A percentile compares a stretch with the other conserved stretches of the same genome.
phyloP scores from a whole-genome alignment of 1,140 invertebrate genomes.

The Caenorhabditis brenneri region DNA sequence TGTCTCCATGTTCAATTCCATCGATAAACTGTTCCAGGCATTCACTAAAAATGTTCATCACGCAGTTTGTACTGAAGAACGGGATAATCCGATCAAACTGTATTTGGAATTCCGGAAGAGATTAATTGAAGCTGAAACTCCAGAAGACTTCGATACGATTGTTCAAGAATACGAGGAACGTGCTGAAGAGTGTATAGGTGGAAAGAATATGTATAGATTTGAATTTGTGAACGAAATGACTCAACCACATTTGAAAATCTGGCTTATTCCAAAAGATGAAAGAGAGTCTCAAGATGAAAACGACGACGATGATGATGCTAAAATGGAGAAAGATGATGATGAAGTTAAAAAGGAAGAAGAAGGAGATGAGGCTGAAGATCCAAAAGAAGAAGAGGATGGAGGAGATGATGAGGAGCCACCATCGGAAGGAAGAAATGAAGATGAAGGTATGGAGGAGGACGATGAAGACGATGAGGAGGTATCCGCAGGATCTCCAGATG shows the following conservation, averaged over 20 bases:
- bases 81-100: neutral
- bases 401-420: neutral
- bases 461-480: neutral
- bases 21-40: neutral
- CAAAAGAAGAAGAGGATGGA: neutral
- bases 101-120: neutral
- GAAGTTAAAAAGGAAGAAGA: neutral
- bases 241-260: neutral
- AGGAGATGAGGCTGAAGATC: neutral
- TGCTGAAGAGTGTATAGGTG: neutral
- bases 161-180: neutral
- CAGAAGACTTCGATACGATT: neutral
- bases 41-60: conserved; percentile 13
- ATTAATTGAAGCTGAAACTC: neutral
- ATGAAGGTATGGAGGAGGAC: neutral
- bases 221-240: neutral
- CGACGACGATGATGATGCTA: neutral
- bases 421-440: neutral
- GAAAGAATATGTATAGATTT: conserved; percentile 1
- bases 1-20: neutral
- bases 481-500: neutral
- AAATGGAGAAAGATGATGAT: neutral
- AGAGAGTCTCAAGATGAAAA: neutral
- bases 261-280: conserved; percentile 15
- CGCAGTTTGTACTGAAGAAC: neutral